Conservation (phyloP, 1,140 invertebrate species). For the Leptinotarsa lineolata region DNA sequence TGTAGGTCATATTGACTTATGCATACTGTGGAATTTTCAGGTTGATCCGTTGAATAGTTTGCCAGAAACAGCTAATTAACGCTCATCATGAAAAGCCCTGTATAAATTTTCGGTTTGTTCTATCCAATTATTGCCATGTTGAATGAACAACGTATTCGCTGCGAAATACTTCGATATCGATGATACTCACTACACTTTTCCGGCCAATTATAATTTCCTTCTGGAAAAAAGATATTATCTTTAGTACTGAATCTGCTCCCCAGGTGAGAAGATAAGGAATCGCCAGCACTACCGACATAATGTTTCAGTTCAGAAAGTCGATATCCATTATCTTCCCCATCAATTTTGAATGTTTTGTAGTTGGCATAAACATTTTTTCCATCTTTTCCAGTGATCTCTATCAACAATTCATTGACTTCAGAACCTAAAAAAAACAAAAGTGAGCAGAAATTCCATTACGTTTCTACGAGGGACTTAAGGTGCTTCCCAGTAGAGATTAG, state of each 20-base stretch:
- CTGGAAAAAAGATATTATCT: slow-evolving; percentile 55
- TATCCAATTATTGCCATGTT: too few species aligned
- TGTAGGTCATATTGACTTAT: too few species aligned
- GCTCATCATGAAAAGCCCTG: too few species aligned
- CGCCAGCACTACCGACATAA: slow-evolving; percentile 67
- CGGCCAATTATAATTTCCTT: too few species aligned
- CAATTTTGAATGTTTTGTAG: slow-evolving; percentile 70
- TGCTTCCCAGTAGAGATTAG: background rate
- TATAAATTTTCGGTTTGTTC: too few species aligned
- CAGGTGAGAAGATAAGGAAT: slow-evolving; percentile 73
- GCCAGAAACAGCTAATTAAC: too few species aligned
- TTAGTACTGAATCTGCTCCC: slow-evolving; percentile 73
- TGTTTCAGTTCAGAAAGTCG: slow-evolving; percentile 65
- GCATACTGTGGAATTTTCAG: too few species aligned
- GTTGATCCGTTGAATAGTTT: too few species aligned
- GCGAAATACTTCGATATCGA: too few species aligned
- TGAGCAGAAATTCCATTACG: background rate
- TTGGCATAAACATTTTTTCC: slow-evolving; percentile 62
- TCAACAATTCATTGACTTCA: slow-evolving; percentile 57
- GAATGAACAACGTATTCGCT: too few species aligned
- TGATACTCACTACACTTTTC: too few species aligned
- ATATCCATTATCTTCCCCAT: slow-evolving; percentile 67
- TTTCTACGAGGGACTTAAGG: background rate
- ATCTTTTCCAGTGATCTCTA: slow-evolving; percentile 68
- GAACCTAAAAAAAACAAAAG: slow-evolving; percentile 7